Conservation (phyloP, 1,140 invertebrate species). For the Aphis gossypii region DNA sequence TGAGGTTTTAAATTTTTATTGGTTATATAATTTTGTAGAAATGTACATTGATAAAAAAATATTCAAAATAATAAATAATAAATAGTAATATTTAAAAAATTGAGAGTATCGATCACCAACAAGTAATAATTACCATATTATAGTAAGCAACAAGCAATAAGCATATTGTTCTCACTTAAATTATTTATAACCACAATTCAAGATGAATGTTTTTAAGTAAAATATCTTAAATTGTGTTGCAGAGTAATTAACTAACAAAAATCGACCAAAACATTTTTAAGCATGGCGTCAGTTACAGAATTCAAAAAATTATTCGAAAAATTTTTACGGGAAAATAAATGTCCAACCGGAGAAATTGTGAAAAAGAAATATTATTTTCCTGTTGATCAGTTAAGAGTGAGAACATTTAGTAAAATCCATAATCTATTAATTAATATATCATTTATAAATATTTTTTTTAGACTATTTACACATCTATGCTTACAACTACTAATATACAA, state of each 20-base stretch:
- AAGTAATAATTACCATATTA: background rate
- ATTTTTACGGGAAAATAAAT: constrained; percentile 32
- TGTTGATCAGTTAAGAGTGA: constrained; percentile 5
- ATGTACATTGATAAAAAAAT: background rate
- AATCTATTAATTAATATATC: background rate
- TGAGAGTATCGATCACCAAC: too few species aligned
- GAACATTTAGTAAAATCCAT: background rate
- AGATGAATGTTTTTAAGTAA: background rate
- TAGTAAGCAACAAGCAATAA: background rate
- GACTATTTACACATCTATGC: constrained; percentile 33
- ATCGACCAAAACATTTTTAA: background rate
- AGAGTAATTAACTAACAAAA: background rate
- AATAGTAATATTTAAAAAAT: background rate
- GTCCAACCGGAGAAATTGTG: constrained; percentile 13
- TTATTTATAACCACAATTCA: too few species aligned
- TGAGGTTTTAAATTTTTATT: background rate
- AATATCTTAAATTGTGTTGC: background rate
- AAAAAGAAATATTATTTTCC: constrained; percentile 54
- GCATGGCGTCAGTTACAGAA: background rate
- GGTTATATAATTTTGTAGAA: background rate
- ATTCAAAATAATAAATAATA: background rate
- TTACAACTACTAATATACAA: background rate
- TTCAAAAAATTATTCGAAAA: background rate
- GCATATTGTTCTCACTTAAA: background rate
- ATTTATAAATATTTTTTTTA: background rate